Conservation (phyloP, 2,113 vertebrate species). For the Tragelaphus strepsiceros region DNA sequence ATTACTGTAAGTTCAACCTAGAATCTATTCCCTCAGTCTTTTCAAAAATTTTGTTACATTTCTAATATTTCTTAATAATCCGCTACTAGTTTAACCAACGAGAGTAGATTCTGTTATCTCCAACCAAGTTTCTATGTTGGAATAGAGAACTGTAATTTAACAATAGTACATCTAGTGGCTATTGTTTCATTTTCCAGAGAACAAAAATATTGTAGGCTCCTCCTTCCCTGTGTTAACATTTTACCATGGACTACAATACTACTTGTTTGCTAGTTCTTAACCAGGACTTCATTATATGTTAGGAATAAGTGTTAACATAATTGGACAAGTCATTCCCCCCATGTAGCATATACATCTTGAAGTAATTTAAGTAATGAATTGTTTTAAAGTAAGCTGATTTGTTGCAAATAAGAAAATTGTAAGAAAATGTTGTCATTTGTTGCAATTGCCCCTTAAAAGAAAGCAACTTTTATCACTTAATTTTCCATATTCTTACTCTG, state of each 20-base stretch:
- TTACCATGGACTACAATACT: not conserved
- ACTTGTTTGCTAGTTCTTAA: not conserved
- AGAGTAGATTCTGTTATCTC: not conserved
- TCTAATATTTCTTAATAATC: not conserved
- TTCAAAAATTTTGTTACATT: not conserved
- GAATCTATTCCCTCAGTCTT: not conserved
- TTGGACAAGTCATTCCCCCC: not conserved
- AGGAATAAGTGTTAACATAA: not conserved
- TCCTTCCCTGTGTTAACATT: not conserved
- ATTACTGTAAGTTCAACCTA: not conserved
- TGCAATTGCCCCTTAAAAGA: not conserved
- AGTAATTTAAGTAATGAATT: not conserved
- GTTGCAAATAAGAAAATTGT: not conserved
- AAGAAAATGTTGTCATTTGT: not conserved
- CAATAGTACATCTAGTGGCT: not conserved
- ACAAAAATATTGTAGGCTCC: not conserved
- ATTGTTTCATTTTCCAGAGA: not conserved
- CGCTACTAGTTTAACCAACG: not conserved
- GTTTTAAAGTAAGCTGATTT: not conserved
- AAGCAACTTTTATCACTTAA: not conserved
- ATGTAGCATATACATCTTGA: not conserved
- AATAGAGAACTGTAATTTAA: not conserved
- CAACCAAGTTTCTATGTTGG: not conserved
- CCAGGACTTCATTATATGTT: not conserved
- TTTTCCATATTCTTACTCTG: not conserved